Evolutionary conservation across 2,113 vertebrate genomes (phyloP).

Genomic region (Uria aalge): DNA sequence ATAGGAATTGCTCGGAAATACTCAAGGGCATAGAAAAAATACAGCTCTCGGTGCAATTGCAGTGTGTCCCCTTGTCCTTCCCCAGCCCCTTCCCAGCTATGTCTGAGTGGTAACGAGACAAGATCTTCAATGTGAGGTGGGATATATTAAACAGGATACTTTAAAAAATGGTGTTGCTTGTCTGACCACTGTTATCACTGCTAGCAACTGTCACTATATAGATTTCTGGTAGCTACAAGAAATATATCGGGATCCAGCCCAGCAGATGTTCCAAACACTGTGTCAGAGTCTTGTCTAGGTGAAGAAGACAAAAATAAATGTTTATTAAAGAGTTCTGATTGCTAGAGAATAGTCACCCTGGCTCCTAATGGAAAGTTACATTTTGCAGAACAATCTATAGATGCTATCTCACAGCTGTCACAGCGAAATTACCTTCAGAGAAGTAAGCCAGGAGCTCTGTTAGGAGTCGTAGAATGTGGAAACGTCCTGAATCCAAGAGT

Average conservation of each 20-base stretch:
- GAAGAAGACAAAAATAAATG: slow-evolving; percentile 20
- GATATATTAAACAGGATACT: not conserved
- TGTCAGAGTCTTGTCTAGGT: not conserved
- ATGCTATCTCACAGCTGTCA: slow-evolving; percentile 53
- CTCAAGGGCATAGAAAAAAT: not conserved
- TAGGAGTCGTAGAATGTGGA: not conserved
- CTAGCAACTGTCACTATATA: not conserved
- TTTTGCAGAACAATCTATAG: slow-evolving; percentile 53
- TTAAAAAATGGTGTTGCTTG: not conserved
- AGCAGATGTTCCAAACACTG: not conserved
- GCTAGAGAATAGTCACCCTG: not conserved
- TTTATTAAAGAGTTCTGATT: slow-evolving; percentile 45
- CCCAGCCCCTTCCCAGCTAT: not conserved
- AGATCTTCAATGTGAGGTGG: not conserved
- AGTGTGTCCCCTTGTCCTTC: not conserved
- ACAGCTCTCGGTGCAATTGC: not conserved
- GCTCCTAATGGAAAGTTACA: slow-evolving; percentile 46
- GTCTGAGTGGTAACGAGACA: not conserved
- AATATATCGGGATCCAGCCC: not conserved
- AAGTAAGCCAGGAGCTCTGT: slow-evolving; percentile 31
- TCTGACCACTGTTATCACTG: not conserved
- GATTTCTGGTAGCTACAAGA: not conserved
- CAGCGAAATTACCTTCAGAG: slow-evolving; percentile 47
- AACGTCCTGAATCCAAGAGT: slow-evolving; percentile 34
- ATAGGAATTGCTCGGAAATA: not conserved